Conservation (phyloP, 2,888 invertebrate genomes). For the Catocala sponsa region DNA sequence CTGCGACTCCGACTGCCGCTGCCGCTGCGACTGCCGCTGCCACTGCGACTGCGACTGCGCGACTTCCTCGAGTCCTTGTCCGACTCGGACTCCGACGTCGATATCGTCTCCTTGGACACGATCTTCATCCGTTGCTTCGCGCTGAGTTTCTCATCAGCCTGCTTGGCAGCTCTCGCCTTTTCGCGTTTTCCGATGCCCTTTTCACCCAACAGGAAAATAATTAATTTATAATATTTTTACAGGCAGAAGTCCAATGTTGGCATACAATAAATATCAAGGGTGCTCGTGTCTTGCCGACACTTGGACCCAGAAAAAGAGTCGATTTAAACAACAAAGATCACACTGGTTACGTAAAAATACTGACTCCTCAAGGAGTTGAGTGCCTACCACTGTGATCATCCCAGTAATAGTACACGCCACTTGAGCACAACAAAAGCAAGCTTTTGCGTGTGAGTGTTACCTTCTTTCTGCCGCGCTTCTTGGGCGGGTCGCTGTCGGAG, state of each 20-base stretch:
- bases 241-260: no score
- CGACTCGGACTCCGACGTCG: slow-evolving; percentile 95
- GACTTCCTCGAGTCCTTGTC: slow-evolving; percentile 78
- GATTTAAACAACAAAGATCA: no score
- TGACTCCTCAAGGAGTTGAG: no score
- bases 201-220: slow-evolving; percentile 65
- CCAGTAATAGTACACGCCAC: no score
- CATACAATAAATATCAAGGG: no score
- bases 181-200: slow-evolving; percentile 81
- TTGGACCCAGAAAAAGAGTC: no score
- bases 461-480: slow-evolving; percentile 88
- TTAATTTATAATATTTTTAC: background rate
- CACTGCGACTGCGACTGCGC: slow-evolving; percentile 64
- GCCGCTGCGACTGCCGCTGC: slow-evolving; percentile 77
- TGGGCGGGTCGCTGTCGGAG: slow-evolving; percentile 91
- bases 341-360: no score
- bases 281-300: no score
- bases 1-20: slow-evolving; percentile 69
- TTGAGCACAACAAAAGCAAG: no score
- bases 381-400: no score
- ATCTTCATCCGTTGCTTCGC: slow-evolving; percentile 95
- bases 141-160: slow-evolving; percentile 91
- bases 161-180: slow-evolving; percentile 70
- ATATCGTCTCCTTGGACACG: slow-evolving; percentile 98
- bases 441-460: slow-evolving; percentile 46